phyloP scores from a whole-genome alignment of 2,888 invertebrate genomes.

The Anarsia innoxiella region DNA sequence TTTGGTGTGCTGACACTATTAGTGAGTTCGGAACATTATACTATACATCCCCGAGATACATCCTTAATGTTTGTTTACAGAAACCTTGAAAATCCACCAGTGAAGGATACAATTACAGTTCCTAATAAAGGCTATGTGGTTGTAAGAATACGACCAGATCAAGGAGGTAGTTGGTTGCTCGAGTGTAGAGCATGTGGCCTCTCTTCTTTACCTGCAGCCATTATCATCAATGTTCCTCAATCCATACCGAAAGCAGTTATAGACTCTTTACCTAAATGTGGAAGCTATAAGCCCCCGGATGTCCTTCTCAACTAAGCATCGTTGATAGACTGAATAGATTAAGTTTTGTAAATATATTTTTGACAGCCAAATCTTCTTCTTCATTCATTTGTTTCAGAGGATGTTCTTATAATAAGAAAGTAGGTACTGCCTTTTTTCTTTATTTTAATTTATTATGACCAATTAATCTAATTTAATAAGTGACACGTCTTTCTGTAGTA shows the following conservation, averaged over 20 bases:
- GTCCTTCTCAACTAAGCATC: constrained; percentile 52
- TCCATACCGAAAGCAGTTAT: constrained; percentile 57
- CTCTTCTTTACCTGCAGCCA: constrained; percentile 54
- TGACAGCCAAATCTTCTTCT: no score
- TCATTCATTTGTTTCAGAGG: no score
- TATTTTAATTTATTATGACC: no score
- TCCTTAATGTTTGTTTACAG: constrained; percentile 37
- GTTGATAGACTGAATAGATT: constrained; percentile 23
- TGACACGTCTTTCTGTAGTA: no score
- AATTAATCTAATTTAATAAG: no score
- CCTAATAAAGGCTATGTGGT: constrained; percentile 79
- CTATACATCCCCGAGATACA: no score
- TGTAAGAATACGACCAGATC: constrained; percentile 68
- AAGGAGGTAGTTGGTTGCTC: constrained; percentile 69
- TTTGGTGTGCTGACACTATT: no score
- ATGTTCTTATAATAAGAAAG: no score
- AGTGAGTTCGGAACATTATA: no score
- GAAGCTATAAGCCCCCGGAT: constrained; percentile 64
- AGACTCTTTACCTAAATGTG: constrained; percentile 66
- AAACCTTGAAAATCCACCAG: constrained; percentile 66
- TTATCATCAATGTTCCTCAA: constrained; percentile 62
- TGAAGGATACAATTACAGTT: constrained; percentile 78
- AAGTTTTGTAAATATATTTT: constrained; percentile 9
- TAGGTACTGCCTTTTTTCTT: no score
- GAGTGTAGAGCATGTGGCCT: constrained; percentile 60